Base-by-base conservation (phyloP, 2,797 vertebrate genomes). In the Ctenopoma multispine region DNA sequence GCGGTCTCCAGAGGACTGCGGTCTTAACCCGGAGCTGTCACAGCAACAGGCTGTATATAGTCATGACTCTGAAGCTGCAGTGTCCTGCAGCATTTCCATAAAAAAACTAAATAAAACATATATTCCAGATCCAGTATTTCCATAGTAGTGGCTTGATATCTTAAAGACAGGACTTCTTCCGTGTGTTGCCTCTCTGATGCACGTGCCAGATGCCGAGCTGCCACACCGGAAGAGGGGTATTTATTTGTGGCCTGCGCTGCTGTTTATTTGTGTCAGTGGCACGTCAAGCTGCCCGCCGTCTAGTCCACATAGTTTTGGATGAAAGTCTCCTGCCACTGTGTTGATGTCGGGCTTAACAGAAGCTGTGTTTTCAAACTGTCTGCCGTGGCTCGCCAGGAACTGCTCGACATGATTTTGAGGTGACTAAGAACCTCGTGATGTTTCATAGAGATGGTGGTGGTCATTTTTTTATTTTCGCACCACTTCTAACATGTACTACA, bases 21-120 rank as follows among this genome's bases (percentile, higher is more conserved):
- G 80, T 79, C 88, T 76, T 89, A 93, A 93, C 94, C 92, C 95
- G 54, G 86, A 69, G 88, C 87, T 79, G 92, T 89, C 78, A 84
- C 78, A 89, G 79, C 83, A 90, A 80, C 87, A 83, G 88, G 84
- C 80, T 93, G 87, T 89, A 93, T 92, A 93, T 82, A 93, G 87
- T 90, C 90, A 77, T 67, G 88, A 82, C 90, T 40, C 77, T 59
- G 54, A 15, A 7, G 84, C 70, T 55, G 75, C 69, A 29, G 34
- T 23, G 46, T 86, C 67, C 62, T 77, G 79, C 75, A 82, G 66
- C 81, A 69, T 83, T 80, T 62, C 81, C 20, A 20, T 53, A 66
- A 77, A 56, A 49, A 63, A 53, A 18, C 27, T 40, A n/a, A 54
- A 58, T 49, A 56, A 64, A 72, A 75, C 55, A 78, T 1, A 49